A percentile compares a stretch with the other conserved stretches of the same genome.
Conservation (phyloP, 2,113 vertebrate species). For the Rhineura floridana region DNA sequence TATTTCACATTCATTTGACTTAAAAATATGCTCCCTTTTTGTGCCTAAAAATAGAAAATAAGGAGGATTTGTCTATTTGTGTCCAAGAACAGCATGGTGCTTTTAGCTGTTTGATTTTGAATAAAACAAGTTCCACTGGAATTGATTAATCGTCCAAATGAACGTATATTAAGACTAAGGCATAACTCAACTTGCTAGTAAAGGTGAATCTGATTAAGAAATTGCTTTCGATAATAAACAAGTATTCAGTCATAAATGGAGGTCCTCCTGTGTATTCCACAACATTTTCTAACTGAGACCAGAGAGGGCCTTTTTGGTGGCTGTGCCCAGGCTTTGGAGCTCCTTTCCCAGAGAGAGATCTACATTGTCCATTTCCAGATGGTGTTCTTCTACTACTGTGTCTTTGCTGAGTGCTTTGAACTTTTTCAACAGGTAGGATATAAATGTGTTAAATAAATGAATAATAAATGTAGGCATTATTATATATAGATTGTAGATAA, state of each 20-base stretch:
- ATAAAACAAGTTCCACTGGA: background rate
- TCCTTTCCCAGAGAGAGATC: background rate
- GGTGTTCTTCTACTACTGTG: background rate
- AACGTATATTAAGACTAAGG: background rate
- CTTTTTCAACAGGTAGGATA: background rate
- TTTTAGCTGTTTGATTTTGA: background rate
- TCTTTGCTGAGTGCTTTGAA: background rate
- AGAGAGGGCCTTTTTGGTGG: background rate
- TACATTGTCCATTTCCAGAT: background rate
- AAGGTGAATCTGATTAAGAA: slow-evolving; percentile 11
- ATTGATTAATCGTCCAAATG: background rate
- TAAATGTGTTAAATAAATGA: background rate
- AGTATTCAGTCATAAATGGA: background rate
- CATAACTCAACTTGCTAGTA: background rate
- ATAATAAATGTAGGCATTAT: background rate
- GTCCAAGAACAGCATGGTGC: background rate
- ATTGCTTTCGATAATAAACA: background rate
- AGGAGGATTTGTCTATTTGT: background rate
- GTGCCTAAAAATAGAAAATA: background rate
- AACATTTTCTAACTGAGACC: background rate
- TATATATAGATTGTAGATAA: background rate
- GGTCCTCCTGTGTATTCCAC: background rate
- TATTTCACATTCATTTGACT: background rate
- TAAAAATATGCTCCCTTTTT: background rate
- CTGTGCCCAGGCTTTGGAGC: background rate